Evolutionary conservation across 2,888 invertebrate genomes (phyloP).

Genomic region (Acleris sparsana): DNA sequence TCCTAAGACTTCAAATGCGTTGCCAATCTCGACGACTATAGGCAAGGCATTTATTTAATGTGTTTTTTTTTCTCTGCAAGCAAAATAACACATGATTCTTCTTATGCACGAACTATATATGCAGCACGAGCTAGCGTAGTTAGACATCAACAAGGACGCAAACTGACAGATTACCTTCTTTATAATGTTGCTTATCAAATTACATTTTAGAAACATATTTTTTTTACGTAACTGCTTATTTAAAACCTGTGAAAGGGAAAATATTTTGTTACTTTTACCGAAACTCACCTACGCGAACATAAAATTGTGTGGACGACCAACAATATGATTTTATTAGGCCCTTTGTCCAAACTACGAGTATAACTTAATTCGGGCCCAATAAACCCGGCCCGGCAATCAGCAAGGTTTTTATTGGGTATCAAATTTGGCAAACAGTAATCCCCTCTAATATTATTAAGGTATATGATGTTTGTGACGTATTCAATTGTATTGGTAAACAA

Average conservation of each 20-base stretch:
- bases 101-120: too few species aligned
- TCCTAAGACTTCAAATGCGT: too few species aligned
- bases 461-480: background rate
- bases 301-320: conserved; percentile 31
- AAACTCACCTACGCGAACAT: conserved; percentile 31
- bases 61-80: too few species aligned
- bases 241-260: background rate
- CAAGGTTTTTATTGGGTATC: conserved; percentile 31
- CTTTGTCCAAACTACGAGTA: conserved; percentile 28
- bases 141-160: too few species aligned
- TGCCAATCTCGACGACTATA: too few species aligned
- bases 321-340: conserved; percentile 35
- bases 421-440: conserved; percentile 26
- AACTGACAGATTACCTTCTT: too few species aligned
- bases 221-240: background rate
- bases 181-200: too few species aligned
- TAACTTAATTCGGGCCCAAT: conserved; percentile 33
- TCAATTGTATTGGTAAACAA: background rate
- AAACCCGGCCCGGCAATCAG: conserved; percentile 28
- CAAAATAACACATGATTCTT: too few species aligned
- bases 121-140: too few species aligned
- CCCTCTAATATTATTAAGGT: conserved; percentile 18
- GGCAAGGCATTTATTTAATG: too few species aligned
- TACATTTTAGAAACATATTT: too few species aligned
- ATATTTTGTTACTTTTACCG: conserved; percentile 22